A percentile compares a stretch with the other conserved stretches of the same genome.
These are phyloP conservation scores for Manis pentadactyla DNA, from an alignment of 2,797 vertebrate genomes.

Conservation along the genomic window DNA sequence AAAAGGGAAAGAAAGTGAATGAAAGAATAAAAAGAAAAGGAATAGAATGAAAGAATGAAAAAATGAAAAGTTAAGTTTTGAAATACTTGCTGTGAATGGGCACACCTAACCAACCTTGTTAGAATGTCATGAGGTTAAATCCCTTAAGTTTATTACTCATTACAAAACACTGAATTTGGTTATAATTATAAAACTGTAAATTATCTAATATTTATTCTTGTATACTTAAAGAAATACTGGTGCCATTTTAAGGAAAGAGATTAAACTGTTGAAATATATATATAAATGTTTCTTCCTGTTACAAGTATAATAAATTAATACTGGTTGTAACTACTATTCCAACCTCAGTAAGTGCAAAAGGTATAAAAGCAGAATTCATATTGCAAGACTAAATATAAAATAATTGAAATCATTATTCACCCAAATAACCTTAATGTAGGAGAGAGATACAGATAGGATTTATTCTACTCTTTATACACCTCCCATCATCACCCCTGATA, in stretches of 20 bases:
- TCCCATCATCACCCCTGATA: background rate
- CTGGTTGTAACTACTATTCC: background rate
- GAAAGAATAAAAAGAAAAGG: background rate
- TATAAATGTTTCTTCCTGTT: background rate
- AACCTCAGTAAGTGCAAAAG: background rate
- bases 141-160: background rate
- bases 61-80: background rate
- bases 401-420: background rate
- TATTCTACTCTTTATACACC: background rate
- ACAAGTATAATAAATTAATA: constrained; percentile 20
- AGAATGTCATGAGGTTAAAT: background rate
- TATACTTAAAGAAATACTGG: background rate
- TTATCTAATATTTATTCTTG: background rate
- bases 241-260: background rate
- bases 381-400: constrained; percentile 26
- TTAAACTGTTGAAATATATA: background rate
- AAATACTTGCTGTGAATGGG: constrained; percentile 15
- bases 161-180: background rate
- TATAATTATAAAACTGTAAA: background rate
- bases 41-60: background rate
- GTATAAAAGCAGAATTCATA: constrained; percentile 17
- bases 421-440: background rate
- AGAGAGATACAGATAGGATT: background rate
- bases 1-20: background rate
- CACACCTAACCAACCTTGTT: background rate